These are phyloP conservation scores for Cheilosia pagana DNA, from an alignment of 2,888 invertebrate species.

Conservation along the genomic window DNA sequence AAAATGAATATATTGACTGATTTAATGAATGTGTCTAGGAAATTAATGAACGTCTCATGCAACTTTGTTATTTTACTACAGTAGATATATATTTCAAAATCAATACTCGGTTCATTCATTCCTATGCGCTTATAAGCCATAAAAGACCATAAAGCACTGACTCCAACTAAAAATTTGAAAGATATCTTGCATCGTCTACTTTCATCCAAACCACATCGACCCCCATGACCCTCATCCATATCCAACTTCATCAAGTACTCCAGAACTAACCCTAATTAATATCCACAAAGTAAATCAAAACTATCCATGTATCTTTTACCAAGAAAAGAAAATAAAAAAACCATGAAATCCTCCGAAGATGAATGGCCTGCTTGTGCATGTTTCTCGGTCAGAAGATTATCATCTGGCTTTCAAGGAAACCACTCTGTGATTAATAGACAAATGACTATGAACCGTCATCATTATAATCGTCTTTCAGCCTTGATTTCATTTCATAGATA, in stretches of 20 bases:
- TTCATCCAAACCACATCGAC: constrained; percentile 37
- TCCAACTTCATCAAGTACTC: constrained; percentile 30
- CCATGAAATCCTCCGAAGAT: constrained; percentile 31
- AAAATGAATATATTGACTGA: too few relatives aligned
- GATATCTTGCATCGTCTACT: background rate
- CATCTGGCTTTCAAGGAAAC: constrained; percentile 62
- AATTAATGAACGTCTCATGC: too few relatives aligned
- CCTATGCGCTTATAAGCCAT: too few relatives aligned
- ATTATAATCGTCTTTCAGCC: constrained; percentile 66
- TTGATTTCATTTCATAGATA: constrained; percentile 70
- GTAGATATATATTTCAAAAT: too few relatives aligned
- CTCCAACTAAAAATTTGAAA: background rate
- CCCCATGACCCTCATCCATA: constrained; percentile 58
- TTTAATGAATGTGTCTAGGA: too few relatives aligned
- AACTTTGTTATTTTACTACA: too few relatives aligned
- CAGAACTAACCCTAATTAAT: constrained; percentile 68
- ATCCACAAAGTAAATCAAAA: constrained; percentile 65
- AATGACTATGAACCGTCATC: constrained; percentile 70
- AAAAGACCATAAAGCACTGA: background rate
- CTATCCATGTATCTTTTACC: constrained; percentile 15
- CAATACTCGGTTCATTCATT: too few relatives aligned
- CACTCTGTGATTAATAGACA: constrained; percentile 69
- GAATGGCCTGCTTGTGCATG: constrained; percentile 72
- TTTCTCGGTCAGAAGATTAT: constrained; percentile 73
- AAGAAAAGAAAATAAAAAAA: constrained; percentile 26